phyloP scores from a whole-genome alignment of 2,888 invertebrate species.

The Calameuta idolon region DNA sequence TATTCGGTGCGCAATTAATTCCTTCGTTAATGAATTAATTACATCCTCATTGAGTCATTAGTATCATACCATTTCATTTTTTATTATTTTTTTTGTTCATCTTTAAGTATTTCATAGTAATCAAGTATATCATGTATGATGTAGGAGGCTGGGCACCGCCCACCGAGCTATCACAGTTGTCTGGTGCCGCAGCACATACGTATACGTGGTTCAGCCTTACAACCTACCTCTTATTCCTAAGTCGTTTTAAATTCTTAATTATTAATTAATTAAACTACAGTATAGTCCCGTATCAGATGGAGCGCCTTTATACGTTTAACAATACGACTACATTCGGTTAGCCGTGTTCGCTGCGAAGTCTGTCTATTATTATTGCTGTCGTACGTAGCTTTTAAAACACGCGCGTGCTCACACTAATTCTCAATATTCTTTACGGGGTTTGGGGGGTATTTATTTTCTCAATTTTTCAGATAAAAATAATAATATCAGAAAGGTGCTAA shows the following conservation, averaged over 20 bases:
- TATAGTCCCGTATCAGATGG: conserved; percentile 43
- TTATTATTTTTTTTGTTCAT: conserved; percentile 22
- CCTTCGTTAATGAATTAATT: not conserved
- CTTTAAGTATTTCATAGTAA: conserved; percentile 46
- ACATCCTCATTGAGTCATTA: not conserved
- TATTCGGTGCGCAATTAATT: not conserved
- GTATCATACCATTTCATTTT: conserved; percentile 15
- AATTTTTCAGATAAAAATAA: not conserved
- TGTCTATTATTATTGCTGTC: conserved; percentile 9
- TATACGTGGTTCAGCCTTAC: conserved; percentile 68
- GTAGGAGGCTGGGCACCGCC: conserved; percentile 68
- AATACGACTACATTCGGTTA: not conserved
- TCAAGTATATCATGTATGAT: conserved; percentile 64
- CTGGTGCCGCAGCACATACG: conserved; percentile 68
- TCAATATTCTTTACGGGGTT: not conserved
- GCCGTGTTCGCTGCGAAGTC: not conserved
- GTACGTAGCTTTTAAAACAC: not conserved
- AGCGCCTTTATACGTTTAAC: not conserved
- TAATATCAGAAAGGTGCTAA: not conserved
- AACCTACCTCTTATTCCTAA: conserved; percentile 61
- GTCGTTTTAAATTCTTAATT: conserved; percentile 28
- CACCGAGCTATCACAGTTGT: conserved; percentile 68
- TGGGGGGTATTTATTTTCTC: not conserved
- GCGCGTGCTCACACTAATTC: not conserved
- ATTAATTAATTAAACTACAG: conserved; percentile 41